A percentile compares a stretch with the other conserved stretches of the same genome.
These are phyloP conservation scores for Fregata magnificens DNA, from an alignment of 2,113 vertebrate species.

Conservation along the genomic window DNA sequence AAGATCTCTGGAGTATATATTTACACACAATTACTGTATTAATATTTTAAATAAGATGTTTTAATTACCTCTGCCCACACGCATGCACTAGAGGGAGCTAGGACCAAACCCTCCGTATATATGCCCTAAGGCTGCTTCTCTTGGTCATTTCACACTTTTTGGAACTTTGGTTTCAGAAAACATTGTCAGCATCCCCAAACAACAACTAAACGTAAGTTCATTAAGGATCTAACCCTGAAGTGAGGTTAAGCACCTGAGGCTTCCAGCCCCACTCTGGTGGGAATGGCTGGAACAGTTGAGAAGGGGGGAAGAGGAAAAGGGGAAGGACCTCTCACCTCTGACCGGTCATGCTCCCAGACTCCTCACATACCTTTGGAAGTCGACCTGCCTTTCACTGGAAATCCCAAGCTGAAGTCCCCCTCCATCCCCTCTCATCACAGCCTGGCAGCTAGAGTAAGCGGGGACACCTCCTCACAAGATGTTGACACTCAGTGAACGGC, in stretches of 20 bases:
- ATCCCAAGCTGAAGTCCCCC: not conserved
- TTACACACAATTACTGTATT: not conserved
- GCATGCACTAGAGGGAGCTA: slow-evolving; percentile 54
- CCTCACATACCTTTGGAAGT: not conserved
- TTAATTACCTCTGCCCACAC: not conserved
- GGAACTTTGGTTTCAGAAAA: not conserved
- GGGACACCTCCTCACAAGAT: not conserved
- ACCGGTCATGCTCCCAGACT: not conserved
- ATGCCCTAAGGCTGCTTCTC: not conserved
- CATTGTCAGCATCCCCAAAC: not conserved
- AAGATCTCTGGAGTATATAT: not conserved
- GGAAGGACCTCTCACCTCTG: not conserved
- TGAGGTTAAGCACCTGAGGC: not conserved
- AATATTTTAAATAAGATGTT: not conserved
- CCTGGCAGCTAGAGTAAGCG: not conserved
- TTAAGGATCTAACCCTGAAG: not conserved
- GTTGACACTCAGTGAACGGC: not conserved
- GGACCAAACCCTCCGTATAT: not conserved
- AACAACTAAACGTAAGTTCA: not conserved
- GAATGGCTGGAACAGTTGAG: not conserved
- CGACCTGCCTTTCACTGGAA: not conserved
- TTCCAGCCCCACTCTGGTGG: not conserved
- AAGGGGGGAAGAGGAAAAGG: not conserved
- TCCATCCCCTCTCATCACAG: not conserved
- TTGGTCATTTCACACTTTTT: not conserved